A percentile compares a stretch with the other conserved stretches of the same genome.
These are phyloP conservation scores for Daktulosphaira vitifoliae DNA, from an alignment of 1,140 invertebrate genomes.

Conservation along the genomic window DNA sequence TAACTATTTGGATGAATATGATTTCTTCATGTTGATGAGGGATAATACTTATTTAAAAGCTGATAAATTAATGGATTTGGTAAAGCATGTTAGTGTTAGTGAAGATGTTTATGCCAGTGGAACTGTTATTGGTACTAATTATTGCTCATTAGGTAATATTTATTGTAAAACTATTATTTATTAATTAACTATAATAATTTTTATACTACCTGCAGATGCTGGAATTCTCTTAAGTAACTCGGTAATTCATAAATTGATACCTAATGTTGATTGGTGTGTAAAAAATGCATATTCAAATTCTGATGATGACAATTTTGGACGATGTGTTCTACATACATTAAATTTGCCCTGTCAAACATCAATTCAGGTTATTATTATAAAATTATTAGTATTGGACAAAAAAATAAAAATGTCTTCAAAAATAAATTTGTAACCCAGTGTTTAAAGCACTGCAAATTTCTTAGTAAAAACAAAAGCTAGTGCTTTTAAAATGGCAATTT, in stretches of 20 bases:
- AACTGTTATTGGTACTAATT: slow-evolving; percentile 46
- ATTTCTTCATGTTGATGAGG: slow-evolving; percentile 79
- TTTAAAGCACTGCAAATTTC: too few species aligned
- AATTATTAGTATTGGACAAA: not conserved
- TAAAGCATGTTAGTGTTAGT: slow-evolving; percentile 69
- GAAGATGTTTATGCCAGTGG: slow-evolving; percentile 68
- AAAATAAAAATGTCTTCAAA: too few species aligned
- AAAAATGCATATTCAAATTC: slow-evolving; percentile 67
- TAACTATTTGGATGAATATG: slow-evolving; percentile 77
- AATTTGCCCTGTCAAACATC: slow-evolving; percentile 51
- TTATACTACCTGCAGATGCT: slow-evolving; percentile 48
- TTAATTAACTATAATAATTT: not conserved
- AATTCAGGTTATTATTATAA: slow-evolving; percentile 35
- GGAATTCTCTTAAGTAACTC: slow-evolving; percentile 69
- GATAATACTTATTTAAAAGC: slow-evolving; percentile 74
- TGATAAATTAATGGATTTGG: slow-evolving; percentile 56
- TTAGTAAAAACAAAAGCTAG: too few species aligned
- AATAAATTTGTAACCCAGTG: too few species aligned
- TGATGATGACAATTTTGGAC: slow-evolving; percentile 71
- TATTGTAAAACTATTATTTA: not conserved
- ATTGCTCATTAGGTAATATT: slow-evolving; percentile 55
- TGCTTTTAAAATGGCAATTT: too few species aligned
- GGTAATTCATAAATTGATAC: slow-evolving; percentile 60
- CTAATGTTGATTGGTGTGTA: slow-evolving; percentile 74
- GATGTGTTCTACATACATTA: slow-evolving; percentile 64